phyloP scores from a whole-genome alignment of 2,113 vertebrate species.

The Megaceryle maxima region DNA sequence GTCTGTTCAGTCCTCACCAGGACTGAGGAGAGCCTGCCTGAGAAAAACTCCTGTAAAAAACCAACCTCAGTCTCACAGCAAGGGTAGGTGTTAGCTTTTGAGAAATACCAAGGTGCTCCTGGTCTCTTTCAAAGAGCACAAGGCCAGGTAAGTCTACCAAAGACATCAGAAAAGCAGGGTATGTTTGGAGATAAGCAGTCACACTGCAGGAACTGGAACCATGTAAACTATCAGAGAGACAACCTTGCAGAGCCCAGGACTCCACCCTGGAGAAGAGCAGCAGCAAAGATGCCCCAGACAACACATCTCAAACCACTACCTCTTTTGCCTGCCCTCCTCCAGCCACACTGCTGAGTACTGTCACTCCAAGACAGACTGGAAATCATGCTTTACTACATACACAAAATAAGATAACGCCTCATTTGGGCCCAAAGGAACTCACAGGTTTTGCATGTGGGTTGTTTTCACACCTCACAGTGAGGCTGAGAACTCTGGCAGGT shows the following conservation, averaged over 20 bases:
- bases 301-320: not conserved
- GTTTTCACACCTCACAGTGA: slow-evolving; percentile 2
- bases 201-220: not conserved
- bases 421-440: not conserved
- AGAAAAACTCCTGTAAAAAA: not conserved
- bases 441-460: not conserved
- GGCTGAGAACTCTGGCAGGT: slow-evolving; percentile 8
- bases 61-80: not conserved
- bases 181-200: not conserved
- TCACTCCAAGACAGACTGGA: not conserved
- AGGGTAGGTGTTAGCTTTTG: not conserved
- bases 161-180: not conserved
- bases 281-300: not conserved
- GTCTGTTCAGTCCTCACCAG: not conserved
- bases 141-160: not conserved
- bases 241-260: not conserved
- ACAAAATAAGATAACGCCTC: not conserved
- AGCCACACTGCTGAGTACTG: not conserved
- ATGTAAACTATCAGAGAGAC: not conserved
- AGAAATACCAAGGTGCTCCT: not conserved
- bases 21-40: not conserved
- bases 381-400: not conserved
- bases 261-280: not conserved
- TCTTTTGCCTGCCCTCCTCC: not conserved
- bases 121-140: not conserved